A percentile compares a stretch with the other conserved stretches of the same genome.
Conservation (phyloP, 1,140 invertebrate genomes). For the Drosophila rufa region DNA sequence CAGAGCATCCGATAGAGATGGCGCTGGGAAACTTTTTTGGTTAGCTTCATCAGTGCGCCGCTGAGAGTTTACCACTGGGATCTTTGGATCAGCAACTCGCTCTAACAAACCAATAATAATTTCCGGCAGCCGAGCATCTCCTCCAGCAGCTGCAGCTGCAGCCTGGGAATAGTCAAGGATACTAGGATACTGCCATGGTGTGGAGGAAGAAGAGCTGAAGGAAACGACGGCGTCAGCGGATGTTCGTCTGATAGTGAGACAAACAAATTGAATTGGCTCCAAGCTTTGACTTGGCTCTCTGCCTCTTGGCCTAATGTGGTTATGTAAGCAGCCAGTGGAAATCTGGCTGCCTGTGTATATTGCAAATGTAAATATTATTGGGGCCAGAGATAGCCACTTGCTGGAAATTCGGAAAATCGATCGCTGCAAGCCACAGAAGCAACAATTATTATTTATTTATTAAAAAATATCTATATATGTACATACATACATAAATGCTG, state of each 20-base stretch:
- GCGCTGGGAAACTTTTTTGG: constrained; percentile 54
- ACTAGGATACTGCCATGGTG: constrained; percentile 27
- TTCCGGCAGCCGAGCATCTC: constrained; percentile 54
- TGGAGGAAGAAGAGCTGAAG: not conserved
- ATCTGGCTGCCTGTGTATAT: constrained; percentile 57
- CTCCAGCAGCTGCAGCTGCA: constrained; percentile 62
- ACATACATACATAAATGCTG: not conserved
- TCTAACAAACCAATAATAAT: constrained; percentile 80
- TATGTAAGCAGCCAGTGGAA: constrained; percentile 62
- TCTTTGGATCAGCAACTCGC: constrained; percentile 58
- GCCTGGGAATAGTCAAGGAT: constrained; percentile 69
- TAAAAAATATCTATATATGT: not conserved
- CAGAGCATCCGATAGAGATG: not conserved
- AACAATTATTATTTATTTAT: constrained; percentile 54
- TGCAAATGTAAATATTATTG: constrained; percentile 73
- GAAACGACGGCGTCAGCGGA: constrained; percentile 29
- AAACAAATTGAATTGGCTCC: constrained; percentile 79
- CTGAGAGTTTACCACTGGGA: constrained; percentile 76
- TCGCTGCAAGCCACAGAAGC: constrained; percentile 22
- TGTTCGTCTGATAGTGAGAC: constrained; percentile 61
- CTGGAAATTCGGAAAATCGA: constrained; percentile 25
- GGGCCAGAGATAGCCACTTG: constrained; percentile 30
- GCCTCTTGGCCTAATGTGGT: constrained; percentile 68
- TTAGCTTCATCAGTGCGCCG: constrained; percentile 69
- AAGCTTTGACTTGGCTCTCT: constrained; percentile 58